Percentiles rank a stretch among this genome's conserved stretches.
These are phyloP conservation scores for Picus viridis DNA, from an alignment of 2,797 vertebrate genomes.

Conservation along the genomic window DNA sequence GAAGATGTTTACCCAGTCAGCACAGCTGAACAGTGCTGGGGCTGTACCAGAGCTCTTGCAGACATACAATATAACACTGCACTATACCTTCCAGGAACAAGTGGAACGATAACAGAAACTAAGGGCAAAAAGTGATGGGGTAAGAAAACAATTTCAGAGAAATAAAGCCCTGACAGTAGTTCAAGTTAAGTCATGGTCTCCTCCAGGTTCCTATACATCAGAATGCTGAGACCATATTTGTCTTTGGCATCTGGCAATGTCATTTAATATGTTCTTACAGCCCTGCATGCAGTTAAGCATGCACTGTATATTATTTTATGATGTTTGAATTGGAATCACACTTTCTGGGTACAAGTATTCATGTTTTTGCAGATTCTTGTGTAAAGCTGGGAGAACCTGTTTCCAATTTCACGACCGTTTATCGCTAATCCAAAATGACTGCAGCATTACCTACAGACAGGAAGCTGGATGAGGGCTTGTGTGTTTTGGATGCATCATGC, in stretches of 20 bases:
- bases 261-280: conserved; percentile 79
- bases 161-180: conserved; percentile 49
- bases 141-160: conserved; percentile 29
- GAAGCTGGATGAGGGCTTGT: conserved; percentile 78
- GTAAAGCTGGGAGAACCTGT: conserved; percentile 78
- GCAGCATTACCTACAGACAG: conserved; percentile 79
- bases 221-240: conserved; percentile 73
- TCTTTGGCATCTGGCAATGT: conserved; percentile 78
- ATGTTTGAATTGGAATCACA: conserved; percentile 83
- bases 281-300: conserved; percentile 75
- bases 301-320: conserved; percentile 83
- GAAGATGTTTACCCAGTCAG: background rate
- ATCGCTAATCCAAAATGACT: conserved; percentile 82
- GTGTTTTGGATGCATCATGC: conserved; percentile 73
- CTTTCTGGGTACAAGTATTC: conserved; percentile 79
- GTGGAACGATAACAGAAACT: conserved; percentile 23
- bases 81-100: background rate
- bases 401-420: conserved; percentile 82
- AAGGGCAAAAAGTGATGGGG: background rate
- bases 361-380: conserved; percentile 80
- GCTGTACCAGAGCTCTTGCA: background rate
- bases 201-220: conserved; percentile 54
- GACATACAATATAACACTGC: accelerated
- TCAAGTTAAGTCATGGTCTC: conserved; percentile 41
- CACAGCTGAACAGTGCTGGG: background rate